Base-by-base conservation (phyloP, 2,888 invertebrate species). In the Chaitophorus viminalis region DNA sequence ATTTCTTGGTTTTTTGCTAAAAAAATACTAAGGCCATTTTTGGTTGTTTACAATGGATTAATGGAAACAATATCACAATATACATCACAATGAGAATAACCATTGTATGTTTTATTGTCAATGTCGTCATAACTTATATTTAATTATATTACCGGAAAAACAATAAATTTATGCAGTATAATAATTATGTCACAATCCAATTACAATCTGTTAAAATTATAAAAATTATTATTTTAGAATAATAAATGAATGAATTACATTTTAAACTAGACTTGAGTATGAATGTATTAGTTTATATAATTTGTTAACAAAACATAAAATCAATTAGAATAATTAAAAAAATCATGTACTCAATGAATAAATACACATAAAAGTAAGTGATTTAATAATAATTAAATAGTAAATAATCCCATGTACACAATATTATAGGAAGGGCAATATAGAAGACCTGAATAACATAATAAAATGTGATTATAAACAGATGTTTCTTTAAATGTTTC, bases 91-190 rank as follows among this genome's bases (percentile, higher is more conserved):
- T 33, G 17, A n/a, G 72, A 72, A 33, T 72, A 33, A 1, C 11
- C n/a, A 70, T 81, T 39, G 1, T 82, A 29, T 31, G 29, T 82
- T 39, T 29, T 2, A 52, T 29, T 70, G 68, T 46, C 46, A 70
- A 82, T 82, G 70, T 31, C 25, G 25, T 14, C 46, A n/a, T 31
- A 52, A n/a, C 33, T 70, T 14, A 70, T 70, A 70, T 70, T 29
- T 70, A 70, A 31, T 70, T 31, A 14, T 6, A 46, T 81, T 54
- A 82, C 29, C 54, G 52, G 36, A 11, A 82, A 82, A 82, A 72
- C 52, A 21, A 54, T 60, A 82, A 72, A 82, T 74, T 8, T 11
- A 8, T 11, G 21, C 18, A n/a, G 25, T 52, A 82, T 81, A 52
- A 81, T 18, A 68, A 52, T n/a, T 82, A 72, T 74, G 25, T n/a